Base-by-base conservation (phyloP, 2,888 invertebrate species). In the Nomada goodeniana region DNA sequence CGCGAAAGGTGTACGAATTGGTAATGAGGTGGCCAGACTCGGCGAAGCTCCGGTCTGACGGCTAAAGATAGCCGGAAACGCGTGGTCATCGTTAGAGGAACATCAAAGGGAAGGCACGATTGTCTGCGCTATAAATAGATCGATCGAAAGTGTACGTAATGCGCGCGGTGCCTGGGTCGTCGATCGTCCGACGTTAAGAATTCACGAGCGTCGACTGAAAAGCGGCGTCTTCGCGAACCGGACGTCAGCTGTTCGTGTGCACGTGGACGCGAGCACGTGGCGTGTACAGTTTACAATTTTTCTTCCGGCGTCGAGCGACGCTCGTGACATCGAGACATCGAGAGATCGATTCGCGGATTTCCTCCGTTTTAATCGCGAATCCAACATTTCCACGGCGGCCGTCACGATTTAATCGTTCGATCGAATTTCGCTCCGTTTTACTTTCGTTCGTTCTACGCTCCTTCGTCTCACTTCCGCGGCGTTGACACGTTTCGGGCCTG, bases 51-150 rank as follows among this genome's bases (percentile, higher is more conserved):
- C 69, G 53, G 23, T 23, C 23, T 23, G 47, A 5, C 11, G 55
- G 76, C 83, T 81, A 85, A 82, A 81, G 73, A 83, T 83, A 68
- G 80, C 47, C 63, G 71, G 57, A 59, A 76, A 72, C 74, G 83
- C 83, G 80, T 80, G 74, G 83, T 71, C 73, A 83, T 52, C 75
- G 68, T 36, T 60, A 60, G 61, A 26, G 63, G 84, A 65, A 74
- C 75, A 80, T 83, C 81, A 86, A 86, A 88, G 88, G 63, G 80
- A 70, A 69, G 72, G 69, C 80, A 68, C 82, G 86, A 88, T 88
- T 86, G 86, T 88, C 81, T 81, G 74, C 76, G 79, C 52, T 84
- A 86, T 84, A 88, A 88, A 88, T 88, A 88, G 79, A 80, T 71
- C 74, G 86, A 88, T 88, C 85, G 85, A 86, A 88, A 80, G 76